Percentiles rank a stretch among this genome's conserved stretches.
Evolutionary conservation across 2,797 vertebrate genomes (phyloP).

Genomic region (Squalus acanthias): DNA sequence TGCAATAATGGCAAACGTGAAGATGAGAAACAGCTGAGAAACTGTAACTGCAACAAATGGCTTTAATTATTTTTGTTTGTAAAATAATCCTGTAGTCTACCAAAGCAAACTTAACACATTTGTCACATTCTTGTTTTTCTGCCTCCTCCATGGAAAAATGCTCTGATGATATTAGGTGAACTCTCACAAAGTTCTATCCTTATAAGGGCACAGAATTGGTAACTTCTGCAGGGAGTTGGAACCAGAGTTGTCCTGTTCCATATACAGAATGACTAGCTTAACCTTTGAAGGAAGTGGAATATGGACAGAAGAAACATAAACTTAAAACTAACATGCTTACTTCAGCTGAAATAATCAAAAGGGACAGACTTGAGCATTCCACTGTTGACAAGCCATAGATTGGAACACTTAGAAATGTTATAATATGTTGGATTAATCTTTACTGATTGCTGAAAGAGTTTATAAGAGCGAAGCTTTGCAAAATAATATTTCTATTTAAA

Average conservation of each 20-base stretch:
- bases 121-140: neutral
- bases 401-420: neutral
- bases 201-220: neutral
- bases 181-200: neutral
- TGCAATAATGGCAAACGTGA: neutral
- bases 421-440: neutral
- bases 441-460: neutral
- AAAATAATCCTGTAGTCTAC: neutral
- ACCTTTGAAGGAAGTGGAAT: neutral
- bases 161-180: neutral
- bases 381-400: neutral
- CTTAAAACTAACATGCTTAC: neutral
- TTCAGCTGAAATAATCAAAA: neutral
- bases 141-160: neutral
- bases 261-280: neutral
- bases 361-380: neutral
- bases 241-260: neutral
- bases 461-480: neutral
- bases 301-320: neutral
- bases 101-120: neutral
- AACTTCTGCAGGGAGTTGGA: neutral
- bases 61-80: constrained; percentile 19
- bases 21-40: constrained; percentile 17
- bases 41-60: neutral
- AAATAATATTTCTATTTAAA: neutral